A percentile compares a stretch with the other conserved stretches of the same genome.
Evolutionary conservation across 1,140 invertebrate genomes (phyloP).

Genomic region (Lucilia sericata): DNA sequence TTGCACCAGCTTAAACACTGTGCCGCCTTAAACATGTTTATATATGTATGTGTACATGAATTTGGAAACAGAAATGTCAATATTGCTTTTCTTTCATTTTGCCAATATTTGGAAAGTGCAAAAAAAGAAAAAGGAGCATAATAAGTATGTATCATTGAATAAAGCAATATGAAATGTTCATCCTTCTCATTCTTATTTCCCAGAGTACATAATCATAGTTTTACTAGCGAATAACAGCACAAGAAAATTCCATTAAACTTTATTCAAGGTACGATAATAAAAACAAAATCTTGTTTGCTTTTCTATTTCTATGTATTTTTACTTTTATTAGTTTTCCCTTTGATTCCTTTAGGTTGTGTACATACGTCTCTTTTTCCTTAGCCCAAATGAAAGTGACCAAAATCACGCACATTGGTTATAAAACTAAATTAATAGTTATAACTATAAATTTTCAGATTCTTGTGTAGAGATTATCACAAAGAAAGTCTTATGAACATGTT

Average conservation of each 20-base stretch:
- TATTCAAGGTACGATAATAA: slow-evolving; percentile 15
- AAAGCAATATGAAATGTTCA: background rate
- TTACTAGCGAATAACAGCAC: background rate
- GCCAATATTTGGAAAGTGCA: background rate
- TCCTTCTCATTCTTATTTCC: background rate
- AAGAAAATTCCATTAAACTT: slow-evolving; percentile 29
- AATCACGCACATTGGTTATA: slow-evolving; percentile 20
- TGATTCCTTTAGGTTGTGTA: slow-evolving; percentile 1
- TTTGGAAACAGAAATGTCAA: slow-evolving; percentile 2
- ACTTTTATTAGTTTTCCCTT: background rate
- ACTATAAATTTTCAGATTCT: slow-evolving; percentile 15
- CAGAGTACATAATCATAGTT: background rate
- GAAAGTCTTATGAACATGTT: background rate
- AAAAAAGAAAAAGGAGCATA: background rate
- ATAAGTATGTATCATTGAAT: background rate
- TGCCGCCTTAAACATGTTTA: too few species aligned
- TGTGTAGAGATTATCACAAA: slow-evolving; percentile 15
- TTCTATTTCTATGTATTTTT: background rate
- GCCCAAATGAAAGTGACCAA: background rate
- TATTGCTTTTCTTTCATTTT: slow-evolving; percentile 2
- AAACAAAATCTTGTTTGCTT: background rate
- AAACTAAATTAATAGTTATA: slow-evolving; percentile 18
- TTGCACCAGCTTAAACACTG: too few species aligned
- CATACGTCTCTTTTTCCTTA: background rate
- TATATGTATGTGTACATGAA: background rate